Evolutionary conservation across 2,797 vertebrate genomes (phyloP), one percentile per base, ranked within the genome.

Genomic region (Nothura maculosa): DNA sequence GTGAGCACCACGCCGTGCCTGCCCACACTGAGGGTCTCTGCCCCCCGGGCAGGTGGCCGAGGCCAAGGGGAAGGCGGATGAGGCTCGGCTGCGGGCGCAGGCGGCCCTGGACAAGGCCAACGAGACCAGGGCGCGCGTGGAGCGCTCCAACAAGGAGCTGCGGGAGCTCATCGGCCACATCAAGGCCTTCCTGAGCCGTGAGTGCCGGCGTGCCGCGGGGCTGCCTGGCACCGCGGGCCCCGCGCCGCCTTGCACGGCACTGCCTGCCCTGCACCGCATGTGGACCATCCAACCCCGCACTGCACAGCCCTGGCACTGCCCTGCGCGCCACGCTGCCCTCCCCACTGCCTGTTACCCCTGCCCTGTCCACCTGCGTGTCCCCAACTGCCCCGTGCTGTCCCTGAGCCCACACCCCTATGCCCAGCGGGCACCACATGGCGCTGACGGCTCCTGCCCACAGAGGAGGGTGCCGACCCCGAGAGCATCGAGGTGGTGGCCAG

Each of bases 391-490:
- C 5, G 11, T 25, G 25, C 12, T 6, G 12, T 28, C 27, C 50
- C 27, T 15, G 13, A 24, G 7, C 67, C 38, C 79, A 36, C 34
- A 24, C 54, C 62, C 70, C 27, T 72, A 16, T 0, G 2, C 5
- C 24, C n/a, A 0, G 0, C 8, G 69, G 1, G 0, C 82, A 66
- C 43, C 1, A 0, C 40, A 24, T 24, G 5, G 62, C 43, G 22
- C 74, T 81, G 79, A 85, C 27, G 12, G n/a, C 63, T 96, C 73
- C 63, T 32, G 58, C 89, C 84, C 50, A 10, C 97, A 99, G 99
- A 99, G 97, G 99, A 99, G 69, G 99, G 99, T 3, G 99, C 99
- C 1, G 99, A 99, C 95, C 99, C 99, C 0, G 99, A 99, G 96
- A 99, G 99, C 95, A 99, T 99, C 43, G 99, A 99, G 92, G 98